Percentiles rank a stretch among this genome's conserved stretches.
Evolutionary conservation across 2,113 vertebrate species (phyloP).

Genomic region (Deroptyus accipitrinus): DNA sequence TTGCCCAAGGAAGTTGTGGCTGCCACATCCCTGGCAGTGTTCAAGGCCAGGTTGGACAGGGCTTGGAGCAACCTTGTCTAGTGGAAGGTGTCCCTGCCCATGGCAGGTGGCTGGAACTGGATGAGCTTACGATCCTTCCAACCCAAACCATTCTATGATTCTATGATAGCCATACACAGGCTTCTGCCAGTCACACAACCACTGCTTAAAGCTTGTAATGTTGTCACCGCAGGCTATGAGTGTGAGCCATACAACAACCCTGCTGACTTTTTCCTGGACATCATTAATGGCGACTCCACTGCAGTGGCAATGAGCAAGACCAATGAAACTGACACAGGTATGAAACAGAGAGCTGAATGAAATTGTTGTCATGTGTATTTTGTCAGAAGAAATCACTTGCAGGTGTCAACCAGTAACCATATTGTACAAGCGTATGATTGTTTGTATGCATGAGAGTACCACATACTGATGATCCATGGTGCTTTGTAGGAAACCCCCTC

Average conservation of each 20-base stretch:
- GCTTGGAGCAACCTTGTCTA: neutral
- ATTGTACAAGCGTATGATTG: fast-evolving
- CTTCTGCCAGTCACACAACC: neutral
- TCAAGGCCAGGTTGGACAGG: neutral
- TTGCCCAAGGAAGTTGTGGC: neutral
- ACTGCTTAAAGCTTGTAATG: neutral
- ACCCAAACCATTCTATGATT: neutral
- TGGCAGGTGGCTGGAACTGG: neutral
- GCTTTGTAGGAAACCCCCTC: neutral
- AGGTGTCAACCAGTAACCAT: neutral
- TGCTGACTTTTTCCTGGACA: conserved; percentile 92
- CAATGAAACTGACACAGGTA: conserved; percentile 68
- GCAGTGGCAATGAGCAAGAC: conserved; percentile 58
- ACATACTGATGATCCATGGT: neutral
- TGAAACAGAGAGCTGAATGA: neutral
- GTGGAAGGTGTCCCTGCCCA: neutral
- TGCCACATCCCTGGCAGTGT: neutral
- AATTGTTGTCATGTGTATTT: neutral
- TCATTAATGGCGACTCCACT: conserved; percentile 90
- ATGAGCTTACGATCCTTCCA: neutral
- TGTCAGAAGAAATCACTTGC: neutral
- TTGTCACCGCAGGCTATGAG: conserved; percentile 76
- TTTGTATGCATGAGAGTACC: neutral
- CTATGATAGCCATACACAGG: neutral
- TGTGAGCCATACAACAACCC: conserved; percentile 95